Evolutionary conservation across 2,888 invertebrate species (phyloP).

Genomic region (Platerodrilus igneus): DNA sequence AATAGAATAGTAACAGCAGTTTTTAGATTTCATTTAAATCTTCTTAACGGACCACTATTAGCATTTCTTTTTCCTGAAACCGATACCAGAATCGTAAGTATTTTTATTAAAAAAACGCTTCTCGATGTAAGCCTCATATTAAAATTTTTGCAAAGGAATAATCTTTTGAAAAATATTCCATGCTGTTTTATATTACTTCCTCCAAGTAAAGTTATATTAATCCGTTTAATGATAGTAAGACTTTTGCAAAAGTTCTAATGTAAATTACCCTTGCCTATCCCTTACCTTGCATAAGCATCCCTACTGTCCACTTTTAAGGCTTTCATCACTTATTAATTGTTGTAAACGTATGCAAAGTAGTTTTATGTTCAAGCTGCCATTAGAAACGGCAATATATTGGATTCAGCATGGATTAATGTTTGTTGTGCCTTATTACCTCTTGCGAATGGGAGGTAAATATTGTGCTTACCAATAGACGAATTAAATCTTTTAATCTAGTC

Average conservation of each 20-base stretch:
- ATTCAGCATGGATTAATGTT: constrained; percentile 94
- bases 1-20: constrained; percentile 74
- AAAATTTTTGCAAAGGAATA: too few species aligned
- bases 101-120: too few species aligned
- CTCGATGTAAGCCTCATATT: too few species aligned
- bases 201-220: too few species aligned
- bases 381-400: constrained; percentile 91
- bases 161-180: too few species aligned
- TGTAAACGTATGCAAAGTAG: constrained; percentile 5
- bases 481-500: background rate
- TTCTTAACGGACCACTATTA: constrained; percentile 88
- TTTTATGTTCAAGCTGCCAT: constrained; percentile 65
- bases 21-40: constrained; percentile 89
- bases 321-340: constrained; percentile 7
- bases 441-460: constrained; percentile 76
- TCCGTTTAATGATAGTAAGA: too few species aligned
- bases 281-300: too few species aligned
- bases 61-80: constrained; percentile 93
- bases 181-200: too few species aligned
- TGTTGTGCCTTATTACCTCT: constrained; percentile 87
- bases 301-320: too few species aligned
- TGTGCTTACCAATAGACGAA: constrained; percentile 1
- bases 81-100: constrained; percentile 80
- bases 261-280: too few species aligned
- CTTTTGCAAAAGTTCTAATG: too few species aligned